Evolutionary conservation across 2,888 invertebrate species (phyloP), one percentile per base, ranked within the genome.

Genomic region (Macaria liturata): DNA sequence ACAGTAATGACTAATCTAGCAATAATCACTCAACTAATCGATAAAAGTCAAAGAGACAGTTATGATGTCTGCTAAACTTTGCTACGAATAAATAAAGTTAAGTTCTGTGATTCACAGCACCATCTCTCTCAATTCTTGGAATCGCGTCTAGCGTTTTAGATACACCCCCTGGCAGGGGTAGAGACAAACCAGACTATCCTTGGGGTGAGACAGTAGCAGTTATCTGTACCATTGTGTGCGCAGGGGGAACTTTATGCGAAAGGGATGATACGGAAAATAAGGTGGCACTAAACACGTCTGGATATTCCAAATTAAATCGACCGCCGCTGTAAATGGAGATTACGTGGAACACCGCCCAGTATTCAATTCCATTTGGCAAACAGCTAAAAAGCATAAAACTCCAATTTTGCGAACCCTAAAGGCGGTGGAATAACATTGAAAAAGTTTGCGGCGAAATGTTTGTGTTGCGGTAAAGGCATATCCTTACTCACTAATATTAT

Each of bases 191-290:
- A 71, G 47, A 47, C 47, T 51, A 71, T 71, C 71, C 65, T 8
- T 46, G 54, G 58, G 72, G 45, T 57, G 39, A 46, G 54, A 53
- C 54, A 46, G 51, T 43, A 40, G 48, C 47, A 74, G 75, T 72
- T 71, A 81, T 76, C 72, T 70, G 62, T 62, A 68, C 66, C 65
- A 64, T 61, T 65, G 65, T 68, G 70, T 67, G 66, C 60, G 64
- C 57, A 63, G 67, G 64, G 71, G 64, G 72, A 73, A 74, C 72
- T 70, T 73, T 71, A 75, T 71, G 72, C 70, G 65, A 70, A 75
- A 71, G 71, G 77, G 77, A 69, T 70, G 74, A 74, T 74, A 72
- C 68, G 74, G 68, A 70, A 79, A 76, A 54, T 68, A 50, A 50
- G 51, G 39, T 45, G 66, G 64, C 60, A 67, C 66, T 68, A 61